Evolutionary conservation across 2,797 vertebrate genomes (phyloP), one percentile per base, ranked within the genome.

Genomic region (Strix occidentalis): DNA sequence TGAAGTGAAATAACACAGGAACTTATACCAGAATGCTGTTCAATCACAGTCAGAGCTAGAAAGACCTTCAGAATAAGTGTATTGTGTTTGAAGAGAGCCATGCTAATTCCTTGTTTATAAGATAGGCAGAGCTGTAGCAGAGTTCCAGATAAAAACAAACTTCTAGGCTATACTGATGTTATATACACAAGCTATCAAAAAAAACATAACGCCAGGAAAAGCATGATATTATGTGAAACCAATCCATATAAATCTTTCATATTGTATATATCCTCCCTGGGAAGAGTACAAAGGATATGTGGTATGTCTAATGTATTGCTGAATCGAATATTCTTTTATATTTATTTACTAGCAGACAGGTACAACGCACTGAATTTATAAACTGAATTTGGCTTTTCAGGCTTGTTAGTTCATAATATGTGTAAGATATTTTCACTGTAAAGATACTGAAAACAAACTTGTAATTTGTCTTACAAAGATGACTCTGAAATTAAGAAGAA

Each of bases 111-210:
- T 94, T 95, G 90, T 94, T 96, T 95, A 79, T 76, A 70, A 46
- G 79, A 91, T 45, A 57, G 84, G 46, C 63, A 95, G 68, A 94
- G 66, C 64, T 87, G 93, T 94, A 96, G 91, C 89, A 94, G 79
- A 95, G 50, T n/a, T 95, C 75, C 92, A 96, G 84, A 96, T 83
- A 78, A 97, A 96, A 97, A 71, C 58, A 70, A 96, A 96, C 83
- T 96, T 96, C 77, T 93, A 84, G 91, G 56, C 66, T 95, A 90
- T 90, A 51, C 37, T 93, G 95, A 92, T 90, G 60, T 46, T 95
- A 80, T 85, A 84, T 85, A 70, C 83, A 84, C 75, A 95, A 95
- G 93, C 77, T 97, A 97, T 97, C 94, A 97, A 97, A 97, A 96
- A 97, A 97, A 94, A 83, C 46, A 51, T 69, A 92, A 68, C 12